Percentiles rank a stretch among this genome's conserved stretches.
phyloP scores from a whole-genome alignment of 2,113 vertebrate genomes.

The Odobenus rosmarus region DNA sequence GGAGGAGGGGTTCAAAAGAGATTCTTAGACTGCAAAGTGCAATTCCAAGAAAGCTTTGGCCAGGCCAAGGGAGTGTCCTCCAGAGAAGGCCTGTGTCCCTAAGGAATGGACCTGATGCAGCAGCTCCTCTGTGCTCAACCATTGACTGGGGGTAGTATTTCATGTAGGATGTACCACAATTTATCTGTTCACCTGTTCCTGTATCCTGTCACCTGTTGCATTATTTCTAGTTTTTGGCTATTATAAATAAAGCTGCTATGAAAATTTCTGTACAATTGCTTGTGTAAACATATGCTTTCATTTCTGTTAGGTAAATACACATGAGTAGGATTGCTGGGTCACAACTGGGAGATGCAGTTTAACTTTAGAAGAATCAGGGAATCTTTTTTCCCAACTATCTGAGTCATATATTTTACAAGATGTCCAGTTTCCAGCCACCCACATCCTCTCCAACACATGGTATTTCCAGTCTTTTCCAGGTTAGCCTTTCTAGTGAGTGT shows the following conservation, averaged over 20 bases:
- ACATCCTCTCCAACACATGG: neutral
- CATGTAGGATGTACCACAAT: neutral
- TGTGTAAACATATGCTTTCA: neutral
- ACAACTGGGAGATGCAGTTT: neutral
- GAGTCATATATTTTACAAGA: neutral
- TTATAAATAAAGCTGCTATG: neutral
- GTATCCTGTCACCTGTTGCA: neutral
- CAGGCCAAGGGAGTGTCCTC: neutral
- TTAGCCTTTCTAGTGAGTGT: neutral
- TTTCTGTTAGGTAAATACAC: neutral
- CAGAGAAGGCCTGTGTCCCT: neutral
- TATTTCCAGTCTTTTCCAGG: neutral
- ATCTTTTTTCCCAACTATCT: neutral
- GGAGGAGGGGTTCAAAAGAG: neutral
- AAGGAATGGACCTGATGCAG: neutral
- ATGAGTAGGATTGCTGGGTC: neutral
- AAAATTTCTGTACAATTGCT: neutral
- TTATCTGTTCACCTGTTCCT: neutral
- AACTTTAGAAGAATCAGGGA: neutral
- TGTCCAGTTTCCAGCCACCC: neutral
- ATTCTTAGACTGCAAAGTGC: neutral
- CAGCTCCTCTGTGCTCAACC: neutral
- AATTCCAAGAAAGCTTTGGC: neutral
- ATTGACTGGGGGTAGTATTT: neutral
- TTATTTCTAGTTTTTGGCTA: neutral